Conservation (phyloP, 2,113 vertebrate genomes). For the Isichthys henryi region DNA sequence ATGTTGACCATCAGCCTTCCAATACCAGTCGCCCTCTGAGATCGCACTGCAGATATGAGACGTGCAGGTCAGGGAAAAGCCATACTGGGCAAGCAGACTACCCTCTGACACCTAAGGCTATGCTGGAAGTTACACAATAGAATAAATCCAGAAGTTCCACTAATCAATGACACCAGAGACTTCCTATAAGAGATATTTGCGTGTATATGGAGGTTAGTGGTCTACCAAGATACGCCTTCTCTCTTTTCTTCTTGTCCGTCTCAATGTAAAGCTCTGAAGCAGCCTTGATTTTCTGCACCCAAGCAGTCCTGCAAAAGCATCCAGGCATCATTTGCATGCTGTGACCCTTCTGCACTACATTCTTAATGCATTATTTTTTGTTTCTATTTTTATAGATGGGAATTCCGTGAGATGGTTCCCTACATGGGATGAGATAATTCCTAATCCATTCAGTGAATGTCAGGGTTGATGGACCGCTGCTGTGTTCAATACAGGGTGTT, state of each 20-base stretch:
- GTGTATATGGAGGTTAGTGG: neutral
- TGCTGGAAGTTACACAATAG: neutral
- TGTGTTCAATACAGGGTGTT: neutral
- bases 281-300: constrained; percentile 99
- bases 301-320: constrained; percentile 75
- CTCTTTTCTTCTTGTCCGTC: constrained; percentile 97
- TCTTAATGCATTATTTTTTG: neutral
- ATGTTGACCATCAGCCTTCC: constrained; percentile 97
- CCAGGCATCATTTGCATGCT: neutral
- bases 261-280: constrained; percentile 98
- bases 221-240: constrained; percentile 93
- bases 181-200: neutral
- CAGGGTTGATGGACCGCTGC: neutral
- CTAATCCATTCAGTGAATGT: neutral
- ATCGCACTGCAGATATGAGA: constrained; percentile 67
- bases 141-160: neutral
- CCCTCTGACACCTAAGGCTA: neutral
- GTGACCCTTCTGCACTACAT: neutral
- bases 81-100: neutral
- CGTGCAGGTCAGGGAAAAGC: neutral
- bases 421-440: neutral
- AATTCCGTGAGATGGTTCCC: neutral
- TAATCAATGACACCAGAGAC: neutral
- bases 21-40: constrained; percentile 93
- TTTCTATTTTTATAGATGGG: neutral